These are phyloP conservation scores for Bradypodion ventrale DNA, from an alignment of 2,797 vertebrate species.

Conservation along the genomic window DNA sequence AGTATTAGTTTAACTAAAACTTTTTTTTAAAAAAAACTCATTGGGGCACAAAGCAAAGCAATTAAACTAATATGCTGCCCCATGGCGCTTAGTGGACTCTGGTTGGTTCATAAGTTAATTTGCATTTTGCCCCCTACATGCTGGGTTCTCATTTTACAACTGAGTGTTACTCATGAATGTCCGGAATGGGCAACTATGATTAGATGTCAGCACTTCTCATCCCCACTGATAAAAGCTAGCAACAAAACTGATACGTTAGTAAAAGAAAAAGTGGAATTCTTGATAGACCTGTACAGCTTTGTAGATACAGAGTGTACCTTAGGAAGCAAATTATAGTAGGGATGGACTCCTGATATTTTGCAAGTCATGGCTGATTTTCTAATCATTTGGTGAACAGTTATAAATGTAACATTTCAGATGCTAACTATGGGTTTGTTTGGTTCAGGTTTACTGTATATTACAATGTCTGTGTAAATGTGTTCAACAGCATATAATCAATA, in stretches of 20 bases:
- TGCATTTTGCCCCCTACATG: too few species aligned
- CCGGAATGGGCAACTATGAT: neutral
- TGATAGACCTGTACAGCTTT: neutral
- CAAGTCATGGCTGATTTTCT: neutral
- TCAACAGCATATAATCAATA: neutral
- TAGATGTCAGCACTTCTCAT: neutral
- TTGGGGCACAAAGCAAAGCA: too few species aligned
- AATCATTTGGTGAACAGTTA: neutral
- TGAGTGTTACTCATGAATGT: neutral
- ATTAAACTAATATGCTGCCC: too few species aligned
- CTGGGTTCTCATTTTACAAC: too few species aligned
- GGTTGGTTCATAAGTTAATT: too few species aligned
- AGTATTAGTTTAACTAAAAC: neutral
- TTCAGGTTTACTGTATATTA: neutral
- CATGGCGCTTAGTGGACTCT: too few species aligned
- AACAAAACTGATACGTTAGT: neutral
- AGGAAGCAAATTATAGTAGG: neutral
- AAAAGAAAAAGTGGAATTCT: too few species aligned
- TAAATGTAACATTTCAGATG: neutral
- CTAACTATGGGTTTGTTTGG: neutral
- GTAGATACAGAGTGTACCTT: neutral
- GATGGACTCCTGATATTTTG: neutral
- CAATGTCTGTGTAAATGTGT: neutral
- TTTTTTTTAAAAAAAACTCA: too few species aligned
- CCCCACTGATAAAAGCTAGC: neutral